phyloP scores from a whole-genome alignment of 53 echinoderm and acorn worm genomes.

The Actinopyga echinites region DNA sequence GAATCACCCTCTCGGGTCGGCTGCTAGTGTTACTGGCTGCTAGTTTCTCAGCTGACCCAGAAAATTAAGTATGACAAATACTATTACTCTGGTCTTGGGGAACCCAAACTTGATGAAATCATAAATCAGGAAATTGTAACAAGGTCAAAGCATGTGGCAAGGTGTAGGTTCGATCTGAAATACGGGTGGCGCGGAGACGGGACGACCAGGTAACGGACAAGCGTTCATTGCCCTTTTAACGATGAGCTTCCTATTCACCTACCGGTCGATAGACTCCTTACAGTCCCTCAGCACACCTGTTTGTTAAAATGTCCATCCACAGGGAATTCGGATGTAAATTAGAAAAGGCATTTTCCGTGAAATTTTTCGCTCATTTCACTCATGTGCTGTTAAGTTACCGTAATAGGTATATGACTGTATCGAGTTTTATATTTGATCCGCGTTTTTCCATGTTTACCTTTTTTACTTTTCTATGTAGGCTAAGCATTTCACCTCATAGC shows the following conservation, averaged over 20 bases:
- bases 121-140: conserved; percentile 27
- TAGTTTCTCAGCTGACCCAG: conserved; percentile 14
- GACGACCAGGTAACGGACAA: neutral
- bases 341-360: neutral
- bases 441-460: no score
- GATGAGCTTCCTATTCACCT: neutral
- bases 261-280: neutral
- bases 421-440: no score
- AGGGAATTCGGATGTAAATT: conserved; percentile 14
- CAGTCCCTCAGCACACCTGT: conserved; percentile 9
- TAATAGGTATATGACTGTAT: no score
- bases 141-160: conserved; percentile 22
- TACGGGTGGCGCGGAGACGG: neutral
- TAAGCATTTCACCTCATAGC: no score
- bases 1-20: conserved; percentile 12
- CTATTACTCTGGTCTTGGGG: conserved; percentile 9
- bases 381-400: no score
- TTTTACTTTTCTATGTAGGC: no score
- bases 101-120: conserved; percentile 20
- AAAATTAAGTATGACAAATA: conserved; percentile 34
- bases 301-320: neutral
- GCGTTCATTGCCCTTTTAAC: conserved; percentile 13
- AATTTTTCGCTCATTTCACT: neutral
- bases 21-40: neutral
- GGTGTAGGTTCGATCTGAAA: neutral